These are phyloP conservation scores for Myripristis jacobus DNA, from an alignment of 2,797 vertebrate species.

Conservation along the genomic window DNA sequence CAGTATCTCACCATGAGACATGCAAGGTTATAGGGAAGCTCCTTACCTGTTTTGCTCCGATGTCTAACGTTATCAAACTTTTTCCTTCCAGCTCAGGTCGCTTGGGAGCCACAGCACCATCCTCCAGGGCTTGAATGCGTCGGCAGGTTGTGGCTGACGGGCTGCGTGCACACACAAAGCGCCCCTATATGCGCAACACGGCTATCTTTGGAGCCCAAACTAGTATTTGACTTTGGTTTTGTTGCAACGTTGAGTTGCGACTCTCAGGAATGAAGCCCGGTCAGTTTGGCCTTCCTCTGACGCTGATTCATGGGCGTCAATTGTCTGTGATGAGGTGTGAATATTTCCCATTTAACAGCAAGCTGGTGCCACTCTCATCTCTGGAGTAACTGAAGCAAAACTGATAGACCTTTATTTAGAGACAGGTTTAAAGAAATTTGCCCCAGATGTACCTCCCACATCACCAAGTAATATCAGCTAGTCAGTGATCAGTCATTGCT, in stretches of 20 bases:
- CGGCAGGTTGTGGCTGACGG: not conserved
- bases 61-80: constrained; percentile 33
- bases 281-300: constrained; percentile 66
- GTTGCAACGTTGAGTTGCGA: constrained; percentile 29
- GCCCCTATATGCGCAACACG: constrained; percentile 30
- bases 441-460: too few species aligned
- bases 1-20: not conserved
- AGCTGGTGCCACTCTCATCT: too few species aligned
- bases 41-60: constrained; percentile 59
- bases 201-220: constrained; percentile 46
- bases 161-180: constrained; percentile 28
- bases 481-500: too few species aligned
- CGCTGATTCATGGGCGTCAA: constrained; percentile 23
- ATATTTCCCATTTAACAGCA: too few species aligned
- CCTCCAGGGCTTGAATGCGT: constrained; percentile 18
- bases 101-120: constrained; percentile 56
- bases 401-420: too few species aligned
- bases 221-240: constrained; percentile 19
- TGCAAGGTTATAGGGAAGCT: not conserved
- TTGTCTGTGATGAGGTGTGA: too few species aligned
- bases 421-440: too few species aligned
- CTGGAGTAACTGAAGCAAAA: too few species aligned
- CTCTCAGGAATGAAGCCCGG: constrained; percentile 78
- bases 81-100: constrained; percentile 11
- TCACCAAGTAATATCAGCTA: too few species aligned